A percentile compares a stretch with the other conserved stretches of the same genome.
Conservation (phyloP, 2,797 vertebrate genomes). For the Uromys caudimaculatus region DNA sequence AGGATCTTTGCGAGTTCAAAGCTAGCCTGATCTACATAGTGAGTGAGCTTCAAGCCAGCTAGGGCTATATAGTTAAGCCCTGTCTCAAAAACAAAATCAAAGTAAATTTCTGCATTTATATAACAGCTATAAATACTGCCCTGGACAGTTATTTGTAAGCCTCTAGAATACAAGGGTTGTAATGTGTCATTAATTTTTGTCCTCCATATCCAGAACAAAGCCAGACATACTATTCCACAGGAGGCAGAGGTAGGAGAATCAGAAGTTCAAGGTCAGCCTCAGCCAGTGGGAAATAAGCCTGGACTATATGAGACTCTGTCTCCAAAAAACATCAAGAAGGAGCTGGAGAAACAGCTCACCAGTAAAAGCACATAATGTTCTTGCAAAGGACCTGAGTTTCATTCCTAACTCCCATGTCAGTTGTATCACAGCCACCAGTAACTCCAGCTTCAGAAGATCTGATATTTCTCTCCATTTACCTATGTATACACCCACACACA, state of each 20-base stretch:
- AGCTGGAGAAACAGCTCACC: background rate
- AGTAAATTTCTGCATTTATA: background rate
- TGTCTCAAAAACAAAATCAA: background rate
- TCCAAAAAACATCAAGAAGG: background rate
- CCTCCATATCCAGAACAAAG: background rate
- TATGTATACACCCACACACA: background rate
- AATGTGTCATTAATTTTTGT: background rate
- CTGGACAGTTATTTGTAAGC: background rate
- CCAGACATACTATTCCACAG: background rate
- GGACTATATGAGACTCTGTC: background rate
- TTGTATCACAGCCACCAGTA: background rate
- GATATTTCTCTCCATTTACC: background rate
- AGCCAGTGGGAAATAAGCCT: background rate
- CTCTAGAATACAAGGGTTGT: background rate
- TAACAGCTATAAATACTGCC: background rate
- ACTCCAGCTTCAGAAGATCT: background rate
- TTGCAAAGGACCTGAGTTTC: background rate
- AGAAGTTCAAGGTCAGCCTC: background rate
- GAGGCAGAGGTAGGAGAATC: background rate
- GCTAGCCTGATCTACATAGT: background rate
- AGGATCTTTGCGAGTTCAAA: background rate
- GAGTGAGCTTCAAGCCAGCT: background rate
- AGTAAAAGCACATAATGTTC: background rate
- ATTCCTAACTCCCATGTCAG: background rate
- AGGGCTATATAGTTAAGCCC: background rate